Percentiles rank a stretch among this genome's conserved stretches.
phyloP scores from a whole-genome alignment of 2,113 vertebrate genomes.

The Penelope pileata region DNA sequence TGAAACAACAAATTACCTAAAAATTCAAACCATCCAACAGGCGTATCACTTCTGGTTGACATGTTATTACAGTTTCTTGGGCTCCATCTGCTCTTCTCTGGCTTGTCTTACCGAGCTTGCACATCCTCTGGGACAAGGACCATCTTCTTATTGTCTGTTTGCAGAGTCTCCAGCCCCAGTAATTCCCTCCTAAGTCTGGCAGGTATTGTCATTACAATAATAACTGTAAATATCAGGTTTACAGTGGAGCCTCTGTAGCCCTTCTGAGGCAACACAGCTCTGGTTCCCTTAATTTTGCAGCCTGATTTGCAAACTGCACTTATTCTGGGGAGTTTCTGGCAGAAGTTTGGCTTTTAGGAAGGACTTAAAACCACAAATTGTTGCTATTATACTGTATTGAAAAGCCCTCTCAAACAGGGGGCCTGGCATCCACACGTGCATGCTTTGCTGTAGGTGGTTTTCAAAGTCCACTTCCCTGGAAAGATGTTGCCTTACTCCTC shows the following conservation, averaged over 20 bases:
- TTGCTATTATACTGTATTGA: not conserved
- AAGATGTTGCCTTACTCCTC: not conserved
- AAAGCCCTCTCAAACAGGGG: not conserved
- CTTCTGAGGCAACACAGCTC: conserved; percentile 3
- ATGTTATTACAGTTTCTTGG: not conserved
- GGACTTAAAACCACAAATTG: not conserved
- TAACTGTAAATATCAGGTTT: not conserved
- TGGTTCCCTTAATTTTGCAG: not conserved
- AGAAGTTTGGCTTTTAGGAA: not conserved
- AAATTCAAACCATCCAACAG: not conserved
- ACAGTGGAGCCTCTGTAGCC: not conserved
- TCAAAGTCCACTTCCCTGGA: not conserved
- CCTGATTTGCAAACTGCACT: conserved; percentile 4
- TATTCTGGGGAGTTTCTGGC: not conserved
- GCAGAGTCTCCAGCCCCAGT: not conserved
- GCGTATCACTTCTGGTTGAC: not conserved
- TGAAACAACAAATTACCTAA: not conserved
- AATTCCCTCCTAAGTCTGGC: not conserved
- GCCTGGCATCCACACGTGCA: not conserved
- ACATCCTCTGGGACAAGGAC: not conserved
- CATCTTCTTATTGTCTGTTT: not conserved
- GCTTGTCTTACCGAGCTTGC: not conserved
- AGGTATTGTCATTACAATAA: not conserved
- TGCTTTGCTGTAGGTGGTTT: not conserved
- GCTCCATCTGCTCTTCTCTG: not conserved